Base-by-base conservation (phyloP, 2,113 vertebrate genomes). In the Nanorana parkeri region DNA sequence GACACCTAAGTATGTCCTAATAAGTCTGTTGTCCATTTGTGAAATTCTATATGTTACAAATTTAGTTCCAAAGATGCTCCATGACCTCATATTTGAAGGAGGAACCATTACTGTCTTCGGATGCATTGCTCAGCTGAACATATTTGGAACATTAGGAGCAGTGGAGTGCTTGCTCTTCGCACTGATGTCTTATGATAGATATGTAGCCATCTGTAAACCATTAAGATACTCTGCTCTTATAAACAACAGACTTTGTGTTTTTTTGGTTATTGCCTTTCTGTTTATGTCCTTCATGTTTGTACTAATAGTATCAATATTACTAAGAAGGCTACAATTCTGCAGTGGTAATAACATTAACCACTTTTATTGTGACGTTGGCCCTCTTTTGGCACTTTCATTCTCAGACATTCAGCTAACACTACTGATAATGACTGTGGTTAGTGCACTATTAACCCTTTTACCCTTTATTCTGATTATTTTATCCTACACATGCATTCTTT, bases 131-230 rank as follows among this genome's bases (percentile, higher is more conserved):
- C 88, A 88, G 63, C 66, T 87, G 20, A 89, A 88, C 32, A 74
- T 83, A 1, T 84, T 86, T 52, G 84, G 88, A 68, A 86, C 89
- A 32, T 84, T 88, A n/a, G 88, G 88, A 32, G 85, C 84, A 26
- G 76, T 84, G 7, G 88, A 89, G 29, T 69, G 72, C 47, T 88
- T 84, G 68, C 51, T 91, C 16, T 88, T 91, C 1, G 85, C 83
- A 0, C 86, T 84, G 72, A 91, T 88, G 90, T 90, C 91, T 1
- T 90, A 87, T 0, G 84, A 91, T 0, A 52, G 24, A 26, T 89
- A 79, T 0, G 3, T 63, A 11, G 91, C 90, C 13, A 80, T 92
- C 73, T 91, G 89, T 72, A 83, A 68, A 54, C 86, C 91, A 1
- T 79, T 90, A 20, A 86, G 36, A 66, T 90, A 89, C 1, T 73